Base-by-base conservation (phyloP, 2,888 invertebrate genomes). In the Cantharis rufa region DNA sequence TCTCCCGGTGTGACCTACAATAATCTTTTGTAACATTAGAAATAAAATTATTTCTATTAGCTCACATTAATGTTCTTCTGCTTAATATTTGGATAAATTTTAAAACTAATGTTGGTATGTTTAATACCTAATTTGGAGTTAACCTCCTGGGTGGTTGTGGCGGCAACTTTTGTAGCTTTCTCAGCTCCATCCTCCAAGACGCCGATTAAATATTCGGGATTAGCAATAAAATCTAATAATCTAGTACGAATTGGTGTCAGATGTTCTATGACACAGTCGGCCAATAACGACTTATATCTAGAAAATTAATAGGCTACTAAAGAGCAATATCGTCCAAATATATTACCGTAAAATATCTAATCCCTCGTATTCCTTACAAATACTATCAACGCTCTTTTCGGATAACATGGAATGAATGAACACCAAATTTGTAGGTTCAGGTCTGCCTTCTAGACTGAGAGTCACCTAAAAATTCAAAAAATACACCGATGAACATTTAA, bases 361-460 rank as follows among this genome's bases (percentile, higher is more conserved):
- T 10, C 89, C 89, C 75, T 88, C 86, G 16, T 89, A 91, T 86
- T 95, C 93, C 79, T 90, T 89, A 81, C 94, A 92, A 78, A 95
- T 94, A 82, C 93, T 91, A 80, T 94, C 92, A 3, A 93, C 89
- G 71, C 90, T 86, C 86, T 91, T 89, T 69, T 92, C 94, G 16
- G 92, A 91, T 16, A 95, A 89, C 75, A 95, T 90, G 70, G 95
- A 93, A 89, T 97, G 96, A 79, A 98, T 94, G 74, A 90, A 90
- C 80, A 99, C 91, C 75, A 99, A 90, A 90, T 99, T 99, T 70
- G 97, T 91, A 15, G 99, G 95, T 21, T 97, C 99, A 0, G 96
- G 95, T 79, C 99, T 90, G 7, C 87, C 86, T 72, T 90, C 91
- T 1, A 94, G 94, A 81, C 97, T 94, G 87, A 92, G 98, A 11